A percentile compares a stretch with the other conserved stretches of the same genome.
Evolutionary conservation across 64 coral and sea anemone species (phyloP).

Genomic region (Astreopora myriophthalma): DNA sequence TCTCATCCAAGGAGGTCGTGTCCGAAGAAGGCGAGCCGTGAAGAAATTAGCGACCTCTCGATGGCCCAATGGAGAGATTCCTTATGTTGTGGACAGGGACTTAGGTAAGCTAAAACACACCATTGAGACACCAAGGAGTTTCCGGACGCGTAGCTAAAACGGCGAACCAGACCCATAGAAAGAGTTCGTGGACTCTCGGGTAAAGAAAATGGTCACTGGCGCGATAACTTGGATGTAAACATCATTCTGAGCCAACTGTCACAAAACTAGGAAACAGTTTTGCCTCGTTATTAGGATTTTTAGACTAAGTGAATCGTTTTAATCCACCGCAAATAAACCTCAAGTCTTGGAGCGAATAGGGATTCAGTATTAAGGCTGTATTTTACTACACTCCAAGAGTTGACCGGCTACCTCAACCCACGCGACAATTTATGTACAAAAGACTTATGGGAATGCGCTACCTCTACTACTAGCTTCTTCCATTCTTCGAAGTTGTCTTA

Average conservation of each 20-base stretch:
- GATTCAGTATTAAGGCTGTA: background rate
- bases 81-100: conserved; percentile 77
- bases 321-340: conserved; percentile 34
- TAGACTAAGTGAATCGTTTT: conserved; percentile 23
- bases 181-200: background rate
- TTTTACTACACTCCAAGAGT: conserved; percentile 45
- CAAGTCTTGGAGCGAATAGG: conserved; percentile 8
- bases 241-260: conserved; percentile 21
- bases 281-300: conserved; percentile 37
- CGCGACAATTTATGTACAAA: conserved; percentile 61
- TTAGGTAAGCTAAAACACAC: conserved; percentile 61
- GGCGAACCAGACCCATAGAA: background rate
- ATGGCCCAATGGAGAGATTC: conserved; percentile 87
- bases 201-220: background rate
- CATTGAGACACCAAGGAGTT: background rate
- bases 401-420: conserved; percentile 24
- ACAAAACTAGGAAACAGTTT: background rate
- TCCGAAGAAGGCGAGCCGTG: conserved; percentile 67
- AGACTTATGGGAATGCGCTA: conserved; percentile 46
- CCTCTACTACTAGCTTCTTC: background rate
- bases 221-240: conserved; percentile 19
- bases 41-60: conserved; percentile 70
- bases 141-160: background rate
- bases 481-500: background rate
- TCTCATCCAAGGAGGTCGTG: conserved; percentile 54